Base-by-base conservation (phyloP, 2,797 vertebrate genomes). In the Scyliorhinus canicula region DNA sequence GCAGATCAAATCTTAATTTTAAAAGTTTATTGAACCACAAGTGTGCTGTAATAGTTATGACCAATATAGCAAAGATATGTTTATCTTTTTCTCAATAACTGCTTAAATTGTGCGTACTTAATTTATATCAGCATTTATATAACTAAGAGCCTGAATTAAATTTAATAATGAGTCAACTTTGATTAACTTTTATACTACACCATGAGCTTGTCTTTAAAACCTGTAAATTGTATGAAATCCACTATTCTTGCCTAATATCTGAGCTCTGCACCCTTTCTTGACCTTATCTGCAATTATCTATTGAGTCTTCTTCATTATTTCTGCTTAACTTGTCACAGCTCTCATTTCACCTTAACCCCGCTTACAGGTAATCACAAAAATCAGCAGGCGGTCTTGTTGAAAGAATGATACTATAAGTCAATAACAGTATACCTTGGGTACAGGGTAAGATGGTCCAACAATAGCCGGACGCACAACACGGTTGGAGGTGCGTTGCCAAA, bases 351-450 rank as follows among this genome's bases (percentile, higher is more conserved):
- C 74, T 95, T 82, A 85, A 95, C 77, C 95, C 67, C 94, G 63
- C 95, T 67, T 85, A 95, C 52, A 95, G 95, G 95, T 67, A 95
- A 94, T 94, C 67, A 94, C 65, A 74, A 94, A 93, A 94, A 71
- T 50, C 93, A 74, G 65, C 93, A 94, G 65, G 93, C 67, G 74
- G 31, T 71, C 65, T 31, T 74, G 93, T 21, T 91, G 57, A 65
- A 91, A 69, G 93, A 52, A 74, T 94, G 28, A 60, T 85, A 95
- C 74, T 95, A 24, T 63, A 82, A 79, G 77, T 95, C 82, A 95
- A 63, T 82, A 40, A 26, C 95, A 95, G 96, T 90, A 96, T 98
- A 98, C 98, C 98, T 98, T 84, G 95, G 98, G 98, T 96, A 98
- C 97, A 95, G 95, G 96, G 95, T 97, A 96, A 96, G 98, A 97